These are phyloP conservation scores for Tenrec ecaudatus DNA, from an alignment of 2,113 vertebrate species.

Conservation along the genomic window DNA sequence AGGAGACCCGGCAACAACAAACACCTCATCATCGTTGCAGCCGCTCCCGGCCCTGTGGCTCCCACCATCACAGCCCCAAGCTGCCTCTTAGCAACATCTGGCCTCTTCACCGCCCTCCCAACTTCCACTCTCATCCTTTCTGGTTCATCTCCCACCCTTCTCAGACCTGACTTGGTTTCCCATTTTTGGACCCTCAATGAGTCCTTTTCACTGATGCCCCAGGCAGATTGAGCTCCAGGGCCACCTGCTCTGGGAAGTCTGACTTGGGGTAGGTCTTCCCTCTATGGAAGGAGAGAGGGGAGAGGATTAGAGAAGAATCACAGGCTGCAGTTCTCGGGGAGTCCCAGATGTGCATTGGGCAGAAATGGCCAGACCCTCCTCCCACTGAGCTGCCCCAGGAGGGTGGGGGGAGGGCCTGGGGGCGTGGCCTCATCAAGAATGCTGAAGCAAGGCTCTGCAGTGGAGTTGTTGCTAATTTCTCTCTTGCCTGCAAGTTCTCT, in stretches of 20 bases:
- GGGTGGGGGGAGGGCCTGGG: too few relatives aligned
- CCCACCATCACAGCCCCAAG: not conserved
- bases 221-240: not conserved
- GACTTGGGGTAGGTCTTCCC: not conserved
- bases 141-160: not conserved
- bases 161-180: not conserved
- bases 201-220: not conserved
- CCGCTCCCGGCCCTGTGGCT: not conserved
- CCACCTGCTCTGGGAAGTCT: not conserved
- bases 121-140: not conserved
- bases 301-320: not conserved
- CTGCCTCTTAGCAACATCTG: not conserved
- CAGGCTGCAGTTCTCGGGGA: not conserved
- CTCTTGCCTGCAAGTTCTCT: not conserved
- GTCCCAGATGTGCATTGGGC: not conserved
- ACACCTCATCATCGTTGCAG: not conserved
- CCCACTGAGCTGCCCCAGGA: not conserved
- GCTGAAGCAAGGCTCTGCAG: not conserved
- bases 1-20: too few relatives aligned
- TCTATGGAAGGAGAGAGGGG: not conserved
- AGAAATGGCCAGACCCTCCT: not conserved
- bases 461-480: not conserved
- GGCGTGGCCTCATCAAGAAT: not conserved
- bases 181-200: not conserved
- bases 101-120: not conserved